Conservation (phyloP, 2,113 vertebrate species). For the Esox niger region DNA sequence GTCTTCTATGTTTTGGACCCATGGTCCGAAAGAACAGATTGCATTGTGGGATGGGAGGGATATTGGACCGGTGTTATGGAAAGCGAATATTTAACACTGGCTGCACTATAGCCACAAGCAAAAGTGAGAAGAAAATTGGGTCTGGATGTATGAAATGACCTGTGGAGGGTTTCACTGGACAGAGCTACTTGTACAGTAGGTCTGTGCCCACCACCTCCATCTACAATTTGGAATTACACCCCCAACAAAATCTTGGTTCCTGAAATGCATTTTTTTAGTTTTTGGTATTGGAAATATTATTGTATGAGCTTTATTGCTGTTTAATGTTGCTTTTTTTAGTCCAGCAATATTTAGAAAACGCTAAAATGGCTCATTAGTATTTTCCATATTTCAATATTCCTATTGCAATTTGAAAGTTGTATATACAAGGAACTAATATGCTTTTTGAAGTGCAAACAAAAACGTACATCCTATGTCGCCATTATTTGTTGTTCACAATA, state of each 20-base stretch:
- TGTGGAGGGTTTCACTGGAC: constrained; percentile 18
- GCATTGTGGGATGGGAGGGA: constrained; percentile 52
- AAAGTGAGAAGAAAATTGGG: constrained; percentile 50
- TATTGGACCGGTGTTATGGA: constrained; percentile 50
- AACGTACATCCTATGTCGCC: background rate
- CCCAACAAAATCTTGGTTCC: background rate
- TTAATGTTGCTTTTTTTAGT: background rate
- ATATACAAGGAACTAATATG: background rate
- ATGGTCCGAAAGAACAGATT: constrained; percentile 49
- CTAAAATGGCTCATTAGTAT: background rate
- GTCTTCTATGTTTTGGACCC: constrained; percentile 59
- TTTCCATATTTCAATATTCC: background rate
- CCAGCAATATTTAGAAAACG: background rate
- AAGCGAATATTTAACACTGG: constrained; percentile 56
- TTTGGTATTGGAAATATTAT: too few relatives aligned
- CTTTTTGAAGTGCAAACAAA: background rate
- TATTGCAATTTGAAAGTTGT: background rate
- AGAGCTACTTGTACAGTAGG: background rate
- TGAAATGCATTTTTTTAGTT: background rate
- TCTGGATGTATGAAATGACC: constrained; percentile 36
- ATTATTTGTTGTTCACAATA: constrained; percentile 62
- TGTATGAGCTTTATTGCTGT: background rate
- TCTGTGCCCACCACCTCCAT: background rate
- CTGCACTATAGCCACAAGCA: constrained; percentile 47
- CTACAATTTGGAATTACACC: background rate